phyloP scores from a whole-genome alignment of 2,113 vertebrate genomes.

The Myotis yumanensis region DNA sequence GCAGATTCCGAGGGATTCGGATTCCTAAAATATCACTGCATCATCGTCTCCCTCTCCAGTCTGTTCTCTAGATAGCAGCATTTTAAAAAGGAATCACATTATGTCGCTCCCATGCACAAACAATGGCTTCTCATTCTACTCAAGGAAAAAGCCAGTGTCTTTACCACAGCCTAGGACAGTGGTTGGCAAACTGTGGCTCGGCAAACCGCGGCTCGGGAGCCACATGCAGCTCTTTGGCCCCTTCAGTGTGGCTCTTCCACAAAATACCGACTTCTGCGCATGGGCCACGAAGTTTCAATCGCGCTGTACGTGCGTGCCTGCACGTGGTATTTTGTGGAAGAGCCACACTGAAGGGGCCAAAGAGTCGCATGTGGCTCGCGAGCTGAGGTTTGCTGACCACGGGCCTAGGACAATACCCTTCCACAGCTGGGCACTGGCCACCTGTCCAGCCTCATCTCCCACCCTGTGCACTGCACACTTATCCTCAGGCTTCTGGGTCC shows the following conservation, averaged over 20 bases:
- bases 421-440: not conserved
- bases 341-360: too few relatives aligned
- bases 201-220: too few relatives aligned
- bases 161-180: not conserved
- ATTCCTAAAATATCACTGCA: not conserved
- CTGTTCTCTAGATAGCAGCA: not conserved
- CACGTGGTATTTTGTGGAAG: too few relatives aligned
- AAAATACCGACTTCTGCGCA: too few relatives aligned
- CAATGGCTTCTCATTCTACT: not conserved
- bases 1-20: not conserved
- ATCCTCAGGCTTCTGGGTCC: not conserved
- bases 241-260: too few relatives aligned
- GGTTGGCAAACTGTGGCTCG: too few relatives aligned
- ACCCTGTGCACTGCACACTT: not conserved
- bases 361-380: too few relatives aligned
- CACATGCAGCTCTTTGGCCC: too few relatives aligned
- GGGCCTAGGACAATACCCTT: not conserved
- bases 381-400: too few relatives aligned
- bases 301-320: too few relatives aligned
- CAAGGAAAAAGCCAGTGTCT: not conserved
- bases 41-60: not conserved
- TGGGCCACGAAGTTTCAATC: too few relatives aligned
- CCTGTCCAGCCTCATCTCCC: not conserved
- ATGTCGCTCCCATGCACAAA: not conserved
- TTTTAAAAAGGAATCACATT: not conserved